Evolutionary conservation across 2,888 invertebrate species (phyloP).

Genomic region (Tenthredo scrophulariae): DNA sequence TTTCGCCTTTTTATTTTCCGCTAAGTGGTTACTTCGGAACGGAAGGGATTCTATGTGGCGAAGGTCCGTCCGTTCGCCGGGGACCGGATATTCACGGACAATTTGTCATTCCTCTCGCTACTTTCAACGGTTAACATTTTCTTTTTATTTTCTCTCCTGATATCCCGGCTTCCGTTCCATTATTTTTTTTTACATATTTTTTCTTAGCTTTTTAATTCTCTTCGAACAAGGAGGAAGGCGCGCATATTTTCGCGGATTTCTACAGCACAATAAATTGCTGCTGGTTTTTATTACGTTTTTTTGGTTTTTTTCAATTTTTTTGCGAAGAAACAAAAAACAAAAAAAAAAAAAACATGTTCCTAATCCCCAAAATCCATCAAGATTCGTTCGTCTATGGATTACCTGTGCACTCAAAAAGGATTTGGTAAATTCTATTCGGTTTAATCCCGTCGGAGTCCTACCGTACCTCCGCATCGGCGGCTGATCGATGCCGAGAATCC

Average conservation of each 20-base stretch:
- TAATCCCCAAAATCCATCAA: constrained; percentile 22
- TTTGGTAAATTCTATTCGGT: constrained; percentile 42
- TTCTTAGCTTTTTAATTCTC: background rate
- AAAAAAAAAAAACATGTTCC: background rate
- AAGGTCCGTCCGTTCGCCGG: background rate
- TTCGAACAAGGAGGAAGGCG: no score
- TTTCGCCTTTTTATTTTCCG: constrained; percentile 52
- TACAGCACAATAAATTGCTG: no score
- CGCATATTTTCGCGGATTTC: no score
- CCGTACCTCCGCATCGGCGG: background rate
- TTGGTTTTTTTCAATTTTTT: background rate
- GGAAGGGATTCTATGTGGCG: constrained; percentile 19
- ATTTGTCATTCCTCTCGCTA: constrained; percentile 40
- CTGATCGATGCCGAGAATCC: constrained; percentile 44
- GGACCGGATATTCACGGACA: constrained; percentile 37
- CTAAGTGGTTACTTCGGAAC: constrained; percentile 48
- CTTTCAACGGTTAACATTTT: background rate
- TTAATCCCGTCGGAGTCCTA: constrained; percentile 42
- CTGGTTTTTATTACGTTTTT: background rate
- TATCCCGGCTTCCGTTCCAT: background rate
- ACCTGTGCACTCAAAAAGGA: constrained; percentile 23
- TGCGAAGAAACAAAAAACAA: background rate
- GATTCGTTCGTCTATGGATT: background rate
- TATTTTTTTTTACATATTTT: background rate
- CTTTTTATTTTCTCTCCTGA: background rate